These are phyloP conservation scores for Drosophila paranaensis DNA, from an alignment of 2,888 invertebrate genomes.

Conservation along the genomic window DNA sequence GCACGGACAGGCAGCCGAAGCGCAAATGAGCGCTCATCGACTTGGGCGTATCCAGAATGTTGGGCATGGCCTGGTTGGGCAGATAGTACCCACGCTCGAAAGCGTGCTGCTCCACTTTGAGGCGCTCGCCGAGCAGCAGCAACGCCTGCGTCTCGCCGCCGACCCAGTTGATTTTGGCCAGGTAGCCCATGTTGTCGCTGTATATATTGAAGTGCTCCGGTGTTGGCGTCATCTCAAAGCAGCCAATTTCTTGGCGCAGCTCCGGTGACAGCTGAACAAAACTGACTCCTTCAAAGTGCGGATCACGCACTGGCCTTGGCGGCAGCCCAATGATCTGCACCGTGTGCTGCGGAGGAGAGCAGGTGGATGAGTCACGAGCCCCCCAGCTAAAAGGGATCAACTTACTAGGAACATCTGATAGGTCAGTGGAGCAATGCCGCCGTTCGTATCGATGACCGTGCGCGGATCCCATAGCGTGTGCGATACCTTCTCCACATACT, in stretches of 20 bases:
- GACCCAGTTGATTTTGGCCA: constrained; percentile 86
- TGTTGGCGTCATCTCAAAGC: constrained; percentile 86
- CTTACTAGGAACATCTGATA: constrained; percentile 89
- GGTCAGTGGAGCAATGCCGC: constrained; percentile 89
- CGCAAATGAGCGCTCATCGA: constrained; percentile 90
- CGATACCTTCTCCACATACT: constrained; percentile 87
- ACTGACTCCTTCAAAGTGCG: constrained; percentile 84
- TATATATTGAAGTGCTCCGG: constrained; percentile 87
- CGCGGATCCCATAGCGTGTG: constrained; percentile 91
- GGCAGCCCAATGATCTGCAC: constrained; percentile 88
- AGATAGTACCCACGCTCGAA: constrained; percentile 87
- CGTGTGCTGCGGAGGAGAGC: constrained; percentile 85
- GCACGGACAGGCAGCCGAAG: constrained; percentile 90
- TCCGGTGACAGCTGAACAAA: constrained; percentile 86
- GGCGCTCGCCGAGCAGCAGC: constrained; percentile 86
- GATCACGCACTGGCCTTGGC: constrained; percentile 86
- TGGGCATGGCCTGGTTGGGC: constrained; percentile 89
- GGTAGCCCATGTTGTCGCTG: constrained; percentile 83
- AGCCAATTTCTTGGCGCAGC: constrained; percentile 85
- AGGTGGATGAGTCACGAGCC: neutral
- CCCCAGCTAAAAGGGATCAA: neutral
- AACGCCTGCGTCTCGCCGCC: constrained; percentile 89
- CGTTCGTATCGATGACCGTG: constrained; percentile 88
- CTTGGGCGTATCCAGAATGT: constrained; percentile 88
- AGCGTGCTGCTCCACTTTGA: constrained; percentile 86